These are phyloP conservation scores for Clarias fuscus DNA, from an alignment of 2,797 vertebrate genomes.

Conservation along the genomic window DNA sequence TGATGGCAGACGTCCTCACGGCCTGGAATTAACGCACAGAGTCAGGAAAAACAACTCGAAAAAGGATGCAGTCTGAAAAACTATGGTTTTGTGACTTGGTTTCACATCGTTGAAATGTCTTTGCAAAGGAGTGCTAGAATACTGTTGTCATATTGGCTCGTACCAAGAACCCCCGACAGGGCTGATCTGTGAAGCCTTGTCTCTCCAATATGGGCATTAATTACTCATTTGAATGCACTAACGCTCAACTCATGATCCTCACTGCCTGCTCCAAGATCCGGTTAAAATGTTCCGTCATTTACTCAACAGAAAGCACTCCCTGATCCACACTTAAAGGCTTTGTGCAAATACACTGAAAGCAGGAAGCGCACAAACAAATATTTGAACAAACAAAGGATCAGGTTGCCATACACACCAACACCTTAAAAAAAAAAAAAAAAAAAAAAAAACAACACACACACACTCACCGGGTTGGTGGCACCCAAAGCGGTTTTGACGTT, in stretches of 20 bases:
- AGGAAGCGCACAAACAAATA: conserved; percentile 6
- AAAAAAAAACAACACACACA: too few species aligned
- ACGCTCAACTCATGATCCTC: background rate
- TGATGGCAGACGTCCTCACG: conserved; percentile 89
- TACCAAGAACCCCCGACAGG: background rate
- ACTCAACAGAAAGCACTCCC: background rate
- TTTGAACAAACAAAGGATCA: conserved; percentile 28
- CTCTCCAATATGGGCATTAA: background rate
- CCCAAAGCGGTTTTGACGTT: conserved; percentile 96
- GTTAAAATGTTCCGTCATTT: background rate
- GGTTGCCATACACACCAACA: background rate
- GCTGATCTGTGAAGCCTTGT: background rate
- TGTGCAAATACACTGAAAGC: background rate
- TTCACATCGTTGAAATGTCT: background rate
- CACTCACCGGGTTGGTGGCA: conserved; percentile 92
- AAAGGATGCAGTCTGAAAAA: background rate
- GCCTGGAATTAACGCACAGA: conserved; percentile 67
- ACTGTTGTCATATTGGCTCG: background rate
- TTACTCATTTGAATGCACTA: background rate
- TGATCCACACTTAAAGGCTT: background rate
- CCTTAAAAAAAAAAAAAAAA: background rate
- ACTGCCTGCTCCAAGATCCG: background rate
- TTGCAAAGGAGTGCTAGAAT: too few species aligned
- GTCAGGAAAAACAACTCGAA: too few species aligned
- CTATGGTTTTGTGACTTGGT: too few species aligned